These are phyloP conservation scores for Leptodirus hochenwartii DNA, from an alignment of 2,888 invertebrate genomes.

Conservation along the genomic window DNA sequence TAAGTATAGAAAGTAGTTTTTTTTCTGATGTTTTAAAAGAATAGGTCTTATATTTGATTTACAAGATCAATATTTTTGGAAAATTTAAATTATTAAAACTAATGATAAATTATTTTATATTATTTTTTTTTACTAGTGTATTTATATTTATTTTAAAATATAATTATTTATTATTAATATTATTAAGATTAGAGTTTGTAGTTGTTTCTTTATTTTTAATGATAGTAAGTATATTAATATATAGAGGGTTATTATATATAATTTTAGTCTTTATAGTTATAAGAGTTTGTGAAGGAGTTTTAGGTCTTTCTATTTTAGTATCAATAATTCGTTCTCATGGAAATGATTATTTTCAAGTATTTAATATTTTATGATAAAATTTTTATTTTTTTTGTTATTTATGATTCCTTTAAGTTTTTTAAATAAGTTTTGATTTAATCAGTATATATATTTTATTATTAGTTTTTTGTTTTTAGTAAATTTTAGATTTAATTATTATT, in stretches of 20 bases:
- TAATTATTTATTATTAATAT: constrained; percentile 38
- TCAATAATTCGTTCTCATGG: constrained; percentile 40
- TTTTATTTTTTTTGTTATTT: constrained; percentile 31
- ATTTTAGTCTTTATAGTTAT: constrained; percentile 43
- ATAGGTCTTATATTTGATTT: constrained; percentile 39
- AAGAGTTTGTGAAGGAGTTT: constrained; percentile 44
- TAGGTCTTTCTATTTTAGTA: constrained; percentile 40
- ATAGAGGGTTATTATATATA: too few relatives aligned
- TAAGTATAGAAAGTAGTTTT: constrained; percentile 36
- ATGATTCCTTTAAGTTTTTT: constrained; percentile 33
- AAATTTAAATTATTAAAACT: constrained; percentile 46
- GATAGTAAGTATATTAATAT: too few relatives aligned
- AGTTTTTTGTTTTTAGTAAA: too few relatives aligned
- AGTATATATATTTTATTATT: too few relatives aligned
- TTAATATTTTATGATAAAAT: constrained; percentile 40
- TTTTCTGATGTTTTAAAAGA: constrained; percentile 43
- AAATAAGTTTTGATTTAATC: too few relatives aligned
- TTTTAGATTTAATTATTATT: too few relatives aligned
- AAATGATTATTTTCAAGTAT: constrained; percentile 42
- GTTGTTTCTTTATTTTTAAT: constrained; percentile 36
- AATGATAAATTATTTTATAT: constrained; percentile 24
- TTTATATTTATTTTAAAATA: constrained; percentile 35
- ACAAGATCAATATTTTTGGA: constrained; percentile 54
- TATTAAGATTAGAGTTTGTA: constrained; percentile 42
- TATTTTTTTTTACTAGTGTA: constrained; percentile 26